Percentiles rank a stretch among this genome's conserved stretches.
phyloP scores from a whole-genome alignment of 2,113 vertebrate genomes.

The Lasiurus borealis region DNA sequence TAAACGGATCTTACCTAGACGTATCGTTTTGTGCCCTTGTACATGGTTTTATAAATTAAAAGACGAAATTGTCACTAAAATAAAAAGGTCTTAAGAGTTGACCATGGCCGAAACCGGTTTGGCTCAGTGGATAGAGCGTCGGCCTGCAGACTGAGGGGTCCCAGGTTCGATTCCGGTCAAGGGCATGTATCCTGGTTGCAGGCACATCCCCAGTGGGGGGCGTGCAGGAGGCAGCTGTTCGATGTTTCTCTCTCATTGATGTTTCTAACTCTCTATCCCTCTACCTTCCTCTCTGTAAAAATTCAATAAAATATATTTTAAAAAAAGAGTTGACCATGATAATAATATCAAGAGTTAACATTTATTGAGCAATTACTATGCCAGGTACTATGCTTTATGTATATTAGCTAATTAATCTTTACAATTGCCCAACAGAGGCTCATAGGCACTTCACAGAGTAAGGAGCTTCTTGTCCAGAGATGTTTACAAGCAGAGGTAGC shows the following conservation, averaged over 20 bases:
- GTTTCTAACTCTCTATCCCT: too few relatives aligned
- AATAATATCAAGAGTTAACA: neutral
- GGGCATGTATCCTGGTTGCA: too few relatives aligned
- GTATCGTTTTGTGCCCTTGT: neutral
- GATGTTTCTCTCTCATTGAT: too few relatives aligned
- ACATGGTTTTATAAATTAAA: constrained; percentile 31
- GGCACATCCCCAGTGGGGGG: too few relatives aligned
- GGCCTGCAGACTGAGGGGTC: too few relatives aligned
- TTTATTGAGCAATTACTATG: neutral
- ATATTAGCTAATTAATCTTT: neutral
- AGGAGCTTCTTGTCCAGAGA: neutral
- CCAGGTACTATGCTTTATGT: neutral
- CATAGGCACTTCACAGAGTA: neutral
- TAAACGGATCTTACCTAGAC: neutral
- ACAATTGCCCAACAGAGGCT: neutral
- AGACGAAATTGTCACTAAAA: neutral
- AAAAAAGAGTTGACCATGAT: neutral
- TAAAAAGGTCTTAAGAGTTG: neutral
- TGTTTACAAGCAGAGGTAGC: neutral
- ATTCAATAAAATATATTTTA: too few relatives aligned
- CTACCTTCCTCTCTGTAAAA: too few relatives aligned
- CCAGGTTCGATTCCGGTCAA: too few relatives aligned
- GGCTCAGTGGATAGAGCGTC: too few relatives aligned
- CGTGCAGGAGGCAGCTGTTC: too few relatives aligned
- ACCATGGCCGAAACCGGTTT: too few relatives aligned